These are phyloP conservation scores for Cantharis lateralis DNA, from an alignment of 2,888 invertebrate genomes.

Conservation along the genomic window DNA sequence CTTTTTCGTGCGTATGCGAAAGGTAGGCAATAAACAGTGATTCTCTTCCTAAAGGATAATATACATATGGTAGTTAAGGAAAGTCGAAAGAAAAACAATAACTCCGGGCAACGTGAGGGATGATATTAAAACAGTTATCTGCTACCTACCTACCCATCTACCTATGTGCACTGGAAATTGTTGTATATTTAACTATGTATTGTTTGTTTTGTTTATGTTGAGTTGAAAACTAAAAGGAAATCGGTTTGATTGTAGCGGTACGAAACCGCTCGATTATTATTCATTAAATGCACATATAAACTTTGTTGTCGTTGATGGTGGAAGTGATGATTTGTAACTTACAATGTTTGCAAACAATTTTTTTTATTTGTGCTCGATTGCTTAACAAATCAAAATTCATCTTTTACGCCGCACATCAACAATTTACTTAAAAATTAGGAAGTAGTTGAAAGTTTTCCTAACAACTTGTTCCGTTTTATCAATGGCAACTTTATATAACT, in stretches of 20 bases:
- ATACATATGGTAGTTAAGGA: slow-evolving; percentile 36
- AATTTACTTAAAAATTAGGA: background rate
- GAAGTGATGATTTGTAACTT: background rate
- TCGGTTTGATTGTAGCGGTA: background rate
- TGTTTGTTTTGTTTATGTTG: slow-evolving; percentile 1
- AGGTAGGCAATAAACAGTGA: slow-evolving; percentile 46
- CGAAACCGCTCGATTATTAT: background rate
- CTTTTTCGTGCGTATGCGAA: slow-evolving; percentile 43
- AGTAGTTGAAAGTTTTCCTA: background rate
- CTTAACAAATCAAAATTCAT: background rate
- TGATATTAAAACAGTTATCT: slow-evolving; percentile 17
- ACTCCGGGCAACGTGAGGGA: slow-evolving; percentile 15
- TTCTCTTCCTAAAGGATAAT: slow-evolving; percentile 37
- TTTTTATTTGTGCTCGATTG: background rate
- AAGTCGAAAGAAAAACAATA: slow-evolving; percentile 32
- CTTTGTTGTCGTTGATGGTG: background rate
- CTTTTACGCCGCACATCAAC: background rate
- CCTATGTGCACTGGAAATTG: slow-evolving; percentile 4
- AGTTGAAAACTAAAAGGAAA: background rate
- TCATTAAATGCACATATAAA: background rate
- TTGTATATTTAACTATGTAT: background rate
- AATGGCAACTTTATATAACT: background rate
- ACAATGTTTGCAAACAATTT: background rate
- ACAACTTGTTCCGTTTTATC: slow-evolving; percentile 1
- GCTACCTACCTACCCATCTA: background rate